A percentile compares a stretch with the other conserved stretches of the same genome.
Conservation (phyloP, 2,888 invertebrate species). For the Thelaira solivaga region DNA sequence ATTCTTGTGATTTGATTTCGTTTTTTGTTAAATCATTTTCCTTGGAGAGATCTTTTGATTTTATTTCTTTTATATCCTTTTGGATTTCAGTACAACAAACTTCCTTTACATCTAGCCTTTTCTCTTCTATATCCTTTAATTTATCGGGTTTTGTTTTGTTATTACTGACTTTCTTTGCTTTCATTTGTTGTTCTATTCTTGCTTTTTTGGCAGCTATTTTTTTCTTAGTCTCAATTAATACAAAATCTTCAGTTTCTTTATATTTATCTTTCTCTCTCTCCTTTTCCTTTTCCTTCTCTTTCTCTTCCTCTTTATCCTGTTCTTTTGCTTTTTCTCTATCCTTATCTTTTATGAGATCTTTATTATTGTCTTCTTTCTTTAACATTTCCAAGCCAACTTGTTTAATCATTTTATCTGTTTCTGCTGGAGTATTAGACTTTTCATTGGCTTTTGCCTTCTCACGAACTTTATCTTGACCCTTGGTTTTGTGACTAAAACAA, state of each 20-base stretch:
- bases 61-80: background rate
- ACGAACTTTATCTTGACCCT: slow-evolving; percentile 44
- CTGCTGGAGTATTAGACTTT: background rate
- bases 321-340: background rate
- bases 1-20: background rate
- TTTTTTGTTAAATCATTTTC: background rate
- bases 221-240: slow-evolving; percentile 54
- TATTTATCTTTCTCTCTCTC: background rate
- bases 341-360: background rate
- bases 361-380: background rate
- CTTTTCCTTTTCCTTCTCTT: background rate
- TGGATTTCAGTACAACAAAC: background rate
- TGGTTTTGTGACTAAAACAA: slow-evolving; percentile 2
- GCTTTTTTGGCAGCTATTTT: slow-evolving; percentile 65
- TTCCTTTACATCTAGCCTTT: background rate
- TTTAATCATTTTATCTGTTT: background rate
- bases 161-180: slow-evolving; percentile 57
- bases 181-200: slow-evolving; percentile 60
- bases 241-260: background rate
- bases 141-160: slow-evolving; percentile 55
- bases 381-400: background rate
- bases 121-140: slow-evolving; percentile 49
- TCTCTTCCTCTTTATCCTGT: background rate
- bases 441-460: background rate
- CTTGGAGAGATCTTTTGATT: background rate